Conservation (phyloP, 2,888 invertebrate genomes). For the Andrena praecox region DNA sequence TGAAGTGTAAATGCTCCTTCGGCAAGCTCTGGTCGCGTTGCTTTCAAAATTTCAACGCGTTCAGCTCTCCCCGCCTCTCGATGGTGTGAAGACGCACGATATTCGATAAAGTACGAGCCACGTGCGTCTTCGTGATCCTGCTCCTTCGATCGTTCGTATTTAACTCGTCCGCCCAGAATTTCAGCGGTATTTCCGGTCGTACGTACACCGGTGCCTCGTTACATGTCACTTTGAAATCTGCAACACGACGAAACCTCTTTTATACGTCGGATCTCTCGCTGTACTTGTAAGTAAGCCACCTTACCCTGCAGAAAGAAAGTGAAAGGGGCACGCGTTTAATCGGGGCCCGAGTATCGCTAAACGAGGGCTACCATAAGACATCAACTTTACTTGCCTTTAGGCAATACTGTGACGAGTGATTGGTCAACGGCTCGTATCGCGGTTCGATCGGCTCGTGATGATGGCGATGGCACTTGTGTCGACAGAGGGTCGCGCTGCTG, state of each 20-base stretch:
- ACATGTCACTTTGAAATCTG: constrained; percentile 75
- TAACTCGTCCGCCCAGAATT: constrained; percentile 58
- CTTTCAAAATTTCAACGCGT: constrained; percentile 42
- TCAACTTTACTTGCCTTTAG: constrained; percentile 54
- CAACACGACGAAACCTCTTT: constrained; percentile 26
- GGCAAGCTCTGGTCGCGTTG: background rate
- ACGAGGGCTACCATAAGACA: background rate
- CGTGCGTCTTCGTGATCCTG: constrained; percentile 74
- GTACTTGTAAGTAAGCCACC: constrained; percentile 7
- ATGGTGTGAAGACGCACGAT: constrained; percentile 72
- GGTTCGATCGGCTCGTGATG: background rate
- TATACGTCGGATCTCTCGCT: background rate
- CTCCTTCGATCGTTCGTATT: constrained; percentile 59
- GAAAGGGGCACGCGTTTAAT: constrained; percentile 12
- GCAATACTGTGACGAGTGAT: constrained; percentile 40
- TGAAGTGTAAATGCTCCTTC: background rate
- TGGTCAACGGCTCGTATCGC: constrained; percentile 1
- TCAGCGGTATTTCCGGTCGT: constrained; percentile 70
- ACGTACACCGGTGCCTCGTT: constrained; percentile 75
- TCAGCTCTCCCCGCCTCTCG: constrained; percentile 59
- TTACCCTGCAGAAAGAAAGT: constrained; percentile 38
- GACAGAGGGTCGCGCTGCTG: constrained; percentile 14
- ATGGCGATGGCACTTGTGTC: constrained; percentile 42
- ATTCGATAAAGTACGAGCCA: constrained; percentile 74
- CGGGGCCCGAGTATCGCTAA: background rate